Evolutionary conservation across 2,113 vertebrate genomes (phyloP).

Genomic region (Mugil cephalus): DNA sequence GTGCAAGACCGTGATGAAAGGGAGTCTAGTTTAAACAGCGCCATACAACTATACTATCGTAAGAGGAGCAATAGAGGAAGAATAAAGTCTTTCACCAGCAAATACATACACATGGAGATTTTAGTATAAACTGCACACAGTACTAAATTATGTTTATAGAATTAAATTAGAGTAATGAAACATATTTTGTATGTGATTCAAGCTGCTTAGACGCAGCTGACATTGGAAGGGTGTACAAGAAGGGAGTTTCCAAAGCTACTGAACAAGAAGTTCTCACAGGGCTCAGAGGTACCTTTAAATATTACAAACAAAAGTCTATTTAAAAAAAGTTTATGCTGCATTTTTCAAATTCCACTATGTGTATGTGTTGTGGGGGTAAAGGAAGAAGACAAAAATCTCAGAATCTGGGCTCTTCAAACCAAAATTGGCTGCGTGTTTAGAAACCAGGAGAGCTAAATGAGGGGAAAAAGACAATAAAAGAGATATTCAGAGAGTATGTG

Average conservation of each 20-base stretch:
- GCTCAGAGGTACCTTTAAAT: background rate
- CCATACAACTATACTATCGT: background rate
- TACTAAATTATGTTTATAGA: background rate
- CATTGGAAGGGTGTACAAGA: background rate
- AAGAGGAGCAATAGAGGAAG: background rate
- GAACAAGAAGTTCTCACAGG: background rate
- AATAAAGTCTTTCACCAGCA: slow-evolving; percentile 8
- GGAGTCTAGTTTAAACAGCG: background rate
- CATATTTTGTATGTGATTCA: background rate
- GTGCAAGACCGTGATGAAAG: background rate
- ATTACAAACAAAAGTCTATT: too few relatives aligned
- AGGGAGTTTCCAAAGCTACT: background rate
- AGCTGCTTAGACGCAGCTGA: background rate
- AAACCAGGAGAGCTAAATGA: background rate
- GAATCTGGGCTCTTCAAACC: background rate
- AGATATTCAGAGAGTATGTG: too few relatives aligned
- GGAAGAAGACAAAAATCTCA: background rate
- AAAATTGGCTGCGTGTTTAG: background rate
- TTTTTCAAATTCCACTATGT: background rate
- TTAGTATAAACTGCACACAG: background rate
- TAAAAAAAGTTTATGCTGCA: too few relatives aligned
- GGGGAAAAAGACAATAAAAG: background rate
- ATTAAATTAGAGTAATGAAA: background rate
- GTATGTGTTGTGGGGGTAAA: too few relatives aligned
- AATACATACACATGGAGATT: background rate